Evolutionary conservation across 2,888 invertebrate genomes (phyloP), one percentile per base, ranked within the genome.

Genomic region (Campaea margaritaria): DNA sequence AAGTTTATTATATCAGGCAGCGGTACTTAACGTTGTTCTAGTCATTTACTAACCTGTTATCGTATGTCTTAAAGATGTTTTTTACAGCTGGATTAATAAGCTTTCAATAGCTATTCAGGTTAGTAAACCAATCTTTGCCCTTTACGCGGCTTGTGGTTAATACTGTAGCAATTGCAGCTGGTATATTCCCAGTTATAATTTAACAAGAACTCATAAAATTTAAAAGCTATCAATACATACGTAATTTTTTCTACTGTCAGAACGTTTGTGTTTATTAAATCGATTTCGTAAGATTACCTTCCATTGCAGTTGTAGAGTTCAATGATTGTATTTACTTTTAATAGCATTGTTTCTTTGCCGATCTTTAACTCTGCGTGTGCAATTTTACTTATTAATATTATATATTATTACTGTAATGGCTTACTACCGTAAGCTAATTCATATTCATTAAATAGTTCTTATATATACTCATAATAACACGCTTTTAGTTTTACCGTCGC

Each of bases 401-500:
- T 56, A n/a, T 15, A 11, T 34, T 47, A 64, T 62, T 68, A 62
- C 42, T 16, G 12, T 62, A 61, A 64, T 59, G 49, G 44, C 54
- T 62, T n/a, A 49, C 54, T 58, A 59, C 59, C 34, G 27, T 54
- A 56, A 42, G 43, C 38, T 65, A 68, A 67, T 67, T 67, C 56
- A 58, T 58, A 62, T 66, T 65, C 61, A 65, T 63, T 64, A 59
- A 53, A 53, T 63, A 60, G 54, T 56, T 46, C 65, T 42, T 44
- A 48, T 44, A 48, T 55, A 48, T 55, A 50, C 15, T 44, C 31
- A 12, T 64, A 64, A 70, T 63, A 58, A 60, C 65, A 73, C 41
- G 31, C 34, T 39, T 62, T 64, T 75, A 70, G 61, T 51, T 72
- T 69, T 75, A 77, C 76, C 72, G 70, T 62, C 52, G 64, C 69